phyloP scores from a whole-genome alignment of 2,888 invertebrate genomes.

The Trachelus tabidus region DNA sequence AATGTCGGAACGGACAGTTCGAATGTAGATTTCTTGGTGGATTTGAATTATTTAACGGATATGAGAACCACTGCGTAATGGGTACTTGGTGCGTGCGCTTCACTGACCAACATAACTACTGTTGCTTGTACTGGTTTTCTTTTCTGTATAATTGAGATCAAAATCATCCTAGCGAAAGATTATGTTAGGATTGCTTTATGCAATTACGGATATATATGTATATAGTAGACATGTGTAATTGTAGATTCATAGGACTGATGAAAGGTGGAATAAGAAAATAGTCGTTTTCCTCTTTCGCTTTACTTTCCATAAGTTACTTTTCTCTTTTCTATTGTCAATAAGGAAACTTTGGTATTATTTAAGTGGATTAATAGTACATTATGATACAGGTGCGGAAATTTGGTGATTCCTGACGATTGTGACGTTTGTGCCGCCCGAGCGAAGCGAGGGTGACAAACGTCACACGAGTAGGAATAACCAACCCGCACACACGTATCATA shows the following conservation, averaged over 20 bases:
- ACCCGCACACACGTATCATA: too few relatives aligned
- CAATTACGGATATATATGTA: not conserved
- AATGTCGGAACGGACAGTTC: not conserved
- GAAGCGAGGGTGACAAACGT: too few relatives aligned
- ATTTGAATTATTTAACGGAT: not conserved
- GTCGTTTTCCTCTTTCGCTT: not conserved
- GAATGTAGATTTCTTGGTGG: not conserved
- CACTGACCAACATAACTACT: not conserved
- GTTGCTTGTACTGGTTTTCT: not conserved
- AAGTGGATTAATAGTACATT: not conserved
- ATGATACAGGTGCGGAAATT: too few relatives aligned
- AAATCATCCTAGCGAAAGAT: not conserved
- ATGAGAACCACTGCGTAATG: not conserved
- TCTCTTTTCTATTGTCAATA: not conserved
- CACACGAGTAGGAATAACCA: too few relatives aligned
- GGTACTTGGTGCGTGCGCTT: not conserved
- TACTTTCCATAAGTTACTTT: not conserved
- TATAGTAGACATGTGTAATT: not conserved
- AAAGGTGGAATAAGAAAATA: not conserved
- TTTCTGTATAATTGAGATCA: not conserved
- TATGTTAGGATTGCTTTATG: not conserved
- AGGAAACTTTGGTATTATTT: not conserved
- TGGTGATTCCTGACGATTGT: too few relatives aligned
- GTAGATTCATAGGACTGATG: not conserved
- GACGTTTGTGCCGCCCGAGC: too few relatives aligned